Conservation (phyloP, 2,888 invertebrate species). For the Drosophila atripex region DNA sequence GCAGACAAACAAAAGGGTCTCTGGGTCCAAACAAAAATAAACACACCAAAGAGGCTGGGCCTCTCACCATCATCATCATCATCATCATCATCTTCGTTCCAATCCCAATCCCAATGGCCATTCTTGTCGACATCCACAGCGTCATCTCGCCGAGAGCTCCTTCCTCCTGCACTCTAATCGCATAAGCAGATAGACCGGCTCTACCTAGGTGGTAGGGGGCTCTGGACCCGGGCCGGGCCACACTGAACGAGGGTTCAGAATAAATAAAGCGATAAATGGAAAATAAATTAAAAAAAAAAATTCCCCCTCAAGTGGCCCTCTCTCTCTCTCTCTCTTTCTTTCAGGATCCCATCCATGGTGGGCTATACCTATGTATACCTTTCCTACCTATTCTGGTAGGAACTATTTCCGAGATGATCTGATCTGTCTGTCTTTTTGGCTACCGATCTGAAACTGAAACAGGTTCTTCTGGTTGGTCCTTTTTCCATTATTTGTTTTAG, state of each 20-base stretch:
- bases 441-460: no score
- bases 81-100: background rate
- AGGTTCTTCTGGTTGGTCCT: no score
- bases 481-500: no score
- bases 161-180: conserved; percentile 58
- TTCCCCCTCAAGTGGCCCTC: conserved; percentile 67
- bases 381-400: no score
- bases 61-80: conserved; percentile 17
- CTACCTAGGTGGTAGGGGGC: background rate
- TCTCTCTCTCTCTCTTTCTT: no score
- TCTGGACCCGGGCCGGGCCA: conserved; percentile 28
- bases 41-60: conserved; percentile 48
- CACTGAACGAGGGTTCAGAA: conserved; percentile 53
- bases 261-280: conserved; percentile 76
- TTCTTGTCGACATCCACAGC: conserved; percentile 21
- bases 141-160: conserved; percentile 48
- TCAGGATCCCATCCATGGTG: no score
- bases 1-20: conserved; percentile 41
- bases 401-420: no score
- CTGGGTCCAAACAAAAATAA: conserved; percentile 66
- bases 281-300: conserved; percentile 69
- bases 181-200: conserved; percentile 66
- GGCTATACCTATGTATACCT: no score
- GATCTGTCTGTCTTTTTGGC: no score
- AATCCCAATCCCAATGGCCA: conserved; percentile 14